phyloP scores from a whole-genome alignment of 2,888 invertebrate genomes.

The Melipona bicolor region DNA sequence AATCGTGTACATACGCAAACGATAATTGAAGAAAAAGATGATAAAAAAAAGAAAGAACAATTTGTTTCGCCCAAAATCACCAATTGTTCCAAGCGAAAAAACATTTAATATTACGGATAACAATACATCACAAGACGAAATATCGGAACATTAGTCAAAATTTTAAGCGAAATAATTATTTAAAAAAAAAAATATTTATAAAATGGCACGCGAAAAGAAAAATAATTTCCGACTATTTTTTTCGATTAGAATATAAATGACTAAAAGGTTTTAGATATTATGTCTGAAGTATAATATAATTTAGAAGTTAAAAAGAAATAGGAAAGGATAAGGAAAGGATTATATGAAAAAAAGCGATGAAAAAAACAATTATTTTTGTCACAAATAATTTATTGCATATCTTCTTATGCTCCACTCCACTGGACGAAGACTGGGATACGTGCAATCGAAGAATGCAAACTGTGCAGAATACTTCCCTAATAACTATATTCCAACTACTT shows the following conservation, averaged over 20 bases:
- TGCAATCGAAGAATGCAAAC: slow-evolving; percentile 35
- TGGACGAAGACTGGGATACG: slow-evolving; percentile 48
- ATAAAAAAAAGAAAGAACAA: no score
- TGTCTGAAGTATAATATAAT: not conserved
- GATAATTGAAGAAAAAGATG: not conserved
- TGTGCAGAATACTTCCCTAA: not conserved
- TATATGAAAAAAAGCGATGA: slow-evolving; percentile 29
- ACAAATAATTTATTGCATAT: slow-evolving; percentile 60
- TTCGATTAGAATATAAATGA: not conserved
- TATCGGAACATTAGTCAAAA: not conserved
- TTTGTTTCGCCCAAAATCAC: no score
- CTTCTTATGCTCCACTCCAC: slow-evolving; percentile 56
- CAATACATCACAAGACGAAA: not conserved
- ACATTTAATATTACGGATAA: not conserved
- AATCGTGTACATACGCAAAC: not conserved
- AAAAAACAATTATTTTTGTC: slow-evolving; percentile 31
- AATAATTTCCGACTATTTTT: not conserved
- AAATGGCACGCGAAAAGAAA: not conserved
- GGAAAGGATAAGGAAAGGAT: slow-evolving; percentile 21
- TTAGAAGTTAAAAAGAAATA: not conserved
- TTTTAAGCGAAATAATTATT: not conserved
- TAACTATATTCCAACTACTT: not conserved
- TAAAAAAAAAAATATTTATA: not conserved
- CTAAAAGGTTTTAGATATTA: not conserved
- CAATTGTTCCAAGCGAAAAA: no score